Evolutionary conservation across 1,140 invertebrate genomes (phyloP), one percentile per base, ranked within the genome.

Genomic region (Cryptotermes secundus): DNA sequence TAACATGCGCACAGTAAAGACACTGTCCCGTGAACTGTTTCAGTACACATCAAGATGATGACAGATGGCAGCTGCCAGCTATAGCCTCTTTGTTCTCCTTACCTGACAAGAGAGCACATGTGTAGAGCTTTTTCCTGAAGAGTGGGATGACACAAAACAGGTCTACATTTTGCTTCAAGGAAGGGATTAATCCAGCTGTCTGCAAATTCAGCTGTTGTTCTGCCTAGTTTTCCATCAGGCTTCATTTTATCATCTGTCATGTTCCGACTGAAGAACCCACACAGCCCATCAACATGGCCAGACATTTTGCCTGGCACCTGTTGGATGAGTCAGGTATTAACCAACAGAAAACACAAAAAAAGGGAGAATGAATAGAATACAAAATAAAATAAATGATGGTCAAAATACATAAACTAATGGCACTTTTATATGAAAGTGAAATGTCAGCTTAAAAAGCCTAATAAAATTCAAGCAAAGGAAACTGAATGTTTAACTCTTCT

Each of bases 191-290:
- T 90, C 96, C 96, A 97, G 85, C 93, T 93, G 83, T 95, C 91
- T 16, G 94, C 95, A 88, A 96, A 96, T 83, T 95, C 93, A 59
- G 92, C 90, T 0, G 93, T 93, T 22, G 91, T 93, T n/a, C 89
- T 87, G 4, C 94, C 92, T 22, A 91, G 86, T 34, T 86, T 88
- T 1, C 95, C 95, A 88, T 94, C 92, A 0, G 95, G 95, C 85
- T 93, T 92, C 22, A 92, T 90, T 81, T 93, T 93, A 87, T 97
- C 96, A 88, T 96, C 95, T 35, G 86, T 86, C 0, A 88, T 84
- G 42, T 92, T 89, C 1, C 93, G 93, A 89, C 96, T 94, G 87
- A 93, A 96, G 84, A 92, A 94, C 7, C 96, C 96, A 87, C 96
- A 97, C 1, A 97, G 87, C 2, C 96, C 96, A 87, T 96, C 94